These are phyloP conservation scores for Glareola pratincola DNA, from an alignment of 2,113 vertebrate species.

Conservation along the genomic window DNA sequence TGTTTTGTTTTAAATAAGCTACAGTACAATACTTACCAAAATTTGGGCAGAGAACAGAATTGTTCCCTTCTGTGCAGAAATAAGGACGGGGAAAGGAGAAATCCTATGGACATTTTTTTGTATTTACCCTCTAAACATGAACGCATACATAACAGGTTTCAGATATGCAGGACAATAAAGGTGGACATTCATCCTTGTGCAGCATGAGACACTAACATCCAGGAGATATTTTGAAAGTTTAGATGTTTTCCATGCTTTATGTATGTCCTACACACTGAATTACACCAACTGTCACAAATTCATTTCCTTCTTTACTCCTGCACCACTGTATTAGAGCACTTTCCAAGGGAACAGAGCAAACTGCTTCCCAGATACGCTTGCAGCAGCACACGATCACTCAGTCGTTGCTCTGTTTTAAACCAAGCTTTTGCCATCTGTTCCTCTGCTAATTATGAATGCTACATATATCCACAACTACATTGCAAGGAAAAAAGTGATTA, in stretches of 20 bases:
- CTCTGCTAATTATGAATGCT: slow-evolving; percentile 56
- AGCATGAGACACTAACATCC: background rate
- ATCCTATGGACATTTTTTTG: background rate
- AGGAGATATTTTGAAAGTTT: background rate
- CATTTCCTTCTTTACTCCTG: background rate
- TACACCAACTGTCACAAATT: background rate
- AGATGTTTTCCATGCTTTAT: background rate
- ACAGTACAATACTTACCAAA: background rate
- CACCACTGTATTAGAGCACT: background rate
- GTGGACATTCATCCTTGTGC: background rate
- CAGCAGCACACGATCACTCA: slow-evolving; percentile 4
- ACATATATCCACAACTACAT: slow-evolving; percentile 36
- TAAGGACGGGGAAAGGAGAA: background rate
- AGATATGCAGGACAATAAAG: background rate
- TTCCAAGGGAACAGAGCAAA: background rate
- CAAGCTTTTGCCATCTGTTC: slow-evolving; percentile 63
- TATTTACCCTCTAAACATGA: background rate
- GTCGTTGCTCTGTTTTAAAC: slow-evolving; percentile 43
- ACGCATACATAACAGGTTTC: background rate
- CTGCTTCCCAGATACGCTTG: background rate
- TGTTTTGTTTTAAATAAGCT: background rate
- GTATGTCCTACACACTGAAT: background rate
- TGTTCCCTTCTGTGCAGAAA: background rate
- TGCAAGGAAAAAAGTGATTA: background rate
- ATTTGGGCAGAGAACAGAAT: background rate